Base-by-base conservation (phyloP, 2,888 invertebrate species). In the Drosophila rellima region DNA sequence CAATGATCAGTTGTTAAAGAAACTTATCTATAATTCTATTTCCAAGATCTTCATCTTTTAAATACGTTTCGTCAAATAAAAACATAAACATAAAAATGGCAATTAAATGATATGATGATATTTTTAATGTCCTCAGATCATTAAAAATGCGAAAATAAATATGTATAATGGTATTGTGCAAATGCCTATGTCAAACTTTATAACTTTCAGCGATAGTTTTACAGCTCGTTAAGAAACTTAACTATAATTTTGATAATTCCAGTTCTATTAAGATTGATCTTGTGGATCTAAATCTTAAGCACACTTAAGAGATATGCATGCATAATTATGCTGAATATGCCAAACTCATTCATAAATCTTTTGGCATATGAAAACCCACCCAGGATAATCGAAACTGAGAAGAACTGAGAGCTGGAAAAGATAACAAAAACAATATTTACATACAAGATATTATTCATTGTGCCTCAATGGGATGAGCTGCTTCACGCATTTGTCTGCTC, bases 311-410 rank as follows among this genome's bases (percentile, higher is more conserved):
- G 18, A 13, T 29, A 29, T 15, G 52, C 54, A 20, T 45, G 45
- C 69, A 85, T 85, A 82, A 75, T 85, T 80, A 82, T 85, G 86
- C 72, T 82, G 70, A 82, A 20, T 76, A 74, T 56, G 77, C 48
- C 50, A 74, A 77, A 69, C 56, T 78, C 82, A 82, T 82, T 82
- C 82, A 82, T 82, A 87, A 82, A 82, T 87, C 82, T 69, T 80
- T 74, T 63, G 56, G 42, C 73, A 52, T 42, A 56, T 72, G 44
- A 45, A 42, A 67, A 61, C 44, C 29, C 35, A 35, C 44, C 50
- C 59, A 59, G 52, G 44, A 51, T 26, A 62, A 61, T 42, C 42
- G 54, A 64, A 68, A 56, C 55, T 33, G 31, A 15, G 18, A 13
- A 33, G 31, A 31, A 18, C 18, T 29, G n/a, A 26, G 26, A 7